These are phyloP conservation scores for Schlechtendalia chinensis DNA, from an alignment of 1,140 invertebrate genomes.

Conservation along the genomic window DNA sequence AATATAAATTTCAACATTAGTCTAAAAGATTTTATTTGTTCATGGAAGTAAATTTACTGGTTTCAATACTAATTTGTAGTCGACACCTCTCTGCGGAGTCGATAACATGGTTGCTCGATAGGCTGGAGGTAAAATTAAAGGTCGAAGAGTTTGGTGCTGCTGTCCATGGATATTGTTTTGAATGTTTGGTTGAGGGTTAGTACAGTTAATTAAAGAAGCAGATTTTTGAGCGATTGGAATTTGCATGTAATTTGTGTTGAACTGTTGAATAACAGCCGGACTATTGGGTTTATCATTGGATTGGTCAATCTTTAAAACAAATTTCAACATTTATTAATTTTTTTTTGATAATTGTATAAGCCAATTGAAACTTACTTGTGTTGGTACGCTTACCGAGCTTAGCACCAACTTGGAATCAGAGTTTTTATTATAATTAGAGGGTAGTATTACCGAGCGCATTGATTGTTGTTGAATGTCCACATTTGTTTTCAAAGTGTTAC, in stretches of 20 bases:
- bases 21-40: not conserved
- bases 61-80: slow-evolving; percentile 39
- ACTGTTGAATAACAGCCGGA: slow-evolving; percentile 15
- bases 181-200: not conserved
- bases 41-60: slow-evolving; percentile 23
- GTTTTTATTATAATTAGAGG: slow-evolving; percentile 18
- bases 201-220: not conserved
- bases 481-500: slow-evolving; percentile 3
- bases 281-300: slow-evolving; percentile 1
- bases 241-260: slow-evolving; percentile 27
- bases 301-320: not conserved
- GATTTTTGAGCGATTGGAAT: slow-evolving; percentile 34
- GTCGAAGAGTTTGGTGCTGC: slow-evolving; percentile 18
- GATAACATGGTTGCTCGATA: slow-evolving; percentile 30
- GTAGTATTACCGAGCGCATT: slow-evolving; percentile 30
- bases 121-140: slow-evolving; percentile 28
- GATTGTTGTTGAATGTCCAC: slow-evolving; percentile 19
- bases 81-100: not conserved
- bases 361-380: slow-evolving; percentile 4
- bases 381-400: slow-evolving; percentile 19
- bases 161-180: slow-evolving; percentile 8
- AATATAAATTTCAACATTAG: slow-evolving; percentile 6
- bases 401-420: slow-evolving; percentile 36
- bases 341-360: not conserved
- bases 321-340: not conserved